Evolutionary conservation across 2,113 vertebrate species (phyloP).

Genomic region (Campylomormyrus numenius): DNA sequence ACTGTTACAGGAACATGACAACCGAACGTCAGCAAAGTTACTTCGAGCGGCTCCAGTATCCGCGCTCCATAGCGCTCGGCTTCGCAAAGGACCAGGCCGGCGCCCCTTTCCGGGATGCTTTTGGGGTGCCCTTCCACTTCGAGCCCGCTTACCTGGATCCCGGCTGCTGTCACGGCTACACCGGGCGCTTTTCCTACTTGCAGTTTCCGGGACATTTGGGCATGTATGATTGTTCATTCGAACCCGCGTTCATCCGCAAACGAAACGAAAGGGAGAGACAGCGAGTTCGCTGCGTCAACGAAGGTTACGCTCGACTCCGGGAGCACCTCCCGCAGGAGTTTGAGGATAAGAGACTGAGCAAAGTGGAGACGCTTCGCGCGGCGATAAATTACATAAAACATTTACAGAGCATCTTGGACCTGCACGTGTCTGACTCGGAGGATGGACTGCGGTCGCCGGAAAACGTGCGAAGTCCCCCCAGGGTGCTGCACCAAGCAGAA

Average conservation of each 20-base stretch:
- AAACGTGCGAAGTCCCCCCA: constrained; percentile 29
- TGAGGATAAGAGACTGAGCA: constrained; percentile 79
- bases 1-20: constrained; percentile 7
- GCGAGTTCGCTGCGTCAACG: constrained; percentile 84
- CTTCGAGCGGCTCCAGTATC: constrained; percentile 47
- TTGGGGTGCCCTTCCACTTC: constrained; percentile 54
- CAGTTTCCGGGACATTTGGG: constrained; percentile 60
- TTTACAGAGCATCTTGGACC: constrained; percentile 73
- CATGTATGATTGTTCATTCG: constrained; percentile 64
- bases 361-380: constrained; percentile 84
- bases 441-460: constrained; percentile 20
- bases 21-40: constrained; percentile 15
- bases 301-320: constrained; percentile 80
- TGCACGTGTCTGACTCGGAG: constrained; percentile 40
- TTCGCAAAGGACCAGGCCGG: constrained; percentile 33
- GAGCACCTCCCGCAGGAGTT: constrained; percentile 78
- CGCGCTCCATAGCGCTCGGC: constrained; percentile 46
- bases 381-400: constrained; percentile 86
- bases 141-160: constrained; percentile 53
- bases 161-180: constrained; percentile 39
- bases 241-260: constrained; percentile 80
- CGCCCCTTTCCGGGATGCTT: constrained; percentile 46
- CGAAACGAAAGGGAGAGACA: constrained; percentile 85
- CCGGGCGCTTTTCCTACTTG: constrained; percentile 53
- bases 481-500: constrained; percentile 42